phyloP scores from a whole-genome alignment of 2,888 invertebrate genomes.

The Azorinus chamasolen region DNA sequence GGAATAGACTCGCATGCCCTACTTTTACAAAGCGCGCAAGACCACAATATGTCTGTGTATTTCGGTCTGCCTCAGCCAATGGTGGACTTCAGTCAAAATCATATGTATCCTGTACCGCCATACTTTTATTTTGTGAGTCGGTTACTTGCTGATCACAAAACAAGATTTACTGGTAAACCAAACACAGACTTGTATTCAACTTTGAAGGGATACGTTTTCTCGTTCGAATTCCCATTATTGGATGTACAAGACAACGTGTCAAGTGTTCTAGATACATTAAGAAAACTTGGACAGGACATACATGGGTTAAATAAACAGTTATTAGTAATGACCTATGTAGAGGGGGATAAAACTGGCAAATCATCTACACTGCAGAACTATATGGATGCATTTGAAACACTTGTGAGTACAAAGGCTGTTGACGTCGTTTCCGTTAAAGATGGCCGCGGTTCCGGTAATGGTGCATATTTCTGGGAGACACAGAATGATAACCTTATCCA shows the following conservation, averaged over 20 bases:
- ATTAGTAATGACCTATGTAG: too few relatives aligned
- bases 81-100: background rate
- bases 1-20: slow-evolving; percentile 77
- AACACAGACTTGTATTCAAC: slow-evolving; percentile 10
- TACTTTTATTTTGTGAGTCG: slow-evolving; percentile 68
- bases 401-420: slow-evolving; percentile 53
- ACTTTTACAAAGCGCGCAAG: slow-evolving; percentile 68
- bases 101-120: slow-evolving; percentile 49
- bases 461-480: slow-evolving; percentile 74
- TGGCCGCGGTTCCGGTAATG: slow-evolving; percentile 76
- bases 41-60: slow-evolving; percentile 73
- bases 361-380: too few relatives aligned
- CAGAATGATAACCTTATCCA: slow-evolving; percentile 58
- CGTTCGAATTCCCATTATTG: slow-evolving; percentile 20
- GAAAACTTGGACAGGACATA: slow-evolving; percentile 1
- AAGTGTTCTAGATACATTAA: background rate
- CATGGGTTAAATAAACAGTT: background rate
- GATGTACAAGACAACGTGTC: slow-evolving; percentile 2
- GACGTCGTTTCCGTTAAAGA: slow-evolving; percentile 79
- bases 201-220: slow-evolving; percentile 50
- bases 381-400: slow-evolving; percentile 48
- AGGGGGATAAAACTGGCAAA: too few relatives aligned
- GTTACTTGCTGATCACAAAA: slow-evolving; percentile 69
- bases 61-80: slow-evolving; percentile 73
- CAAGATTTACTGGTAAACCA: slow-evolving; percentile 50